Evolutionary conservation across 2,113 vertebrate genomes (phyloP).

Genomic region (Athene cunicularia): DNA sequence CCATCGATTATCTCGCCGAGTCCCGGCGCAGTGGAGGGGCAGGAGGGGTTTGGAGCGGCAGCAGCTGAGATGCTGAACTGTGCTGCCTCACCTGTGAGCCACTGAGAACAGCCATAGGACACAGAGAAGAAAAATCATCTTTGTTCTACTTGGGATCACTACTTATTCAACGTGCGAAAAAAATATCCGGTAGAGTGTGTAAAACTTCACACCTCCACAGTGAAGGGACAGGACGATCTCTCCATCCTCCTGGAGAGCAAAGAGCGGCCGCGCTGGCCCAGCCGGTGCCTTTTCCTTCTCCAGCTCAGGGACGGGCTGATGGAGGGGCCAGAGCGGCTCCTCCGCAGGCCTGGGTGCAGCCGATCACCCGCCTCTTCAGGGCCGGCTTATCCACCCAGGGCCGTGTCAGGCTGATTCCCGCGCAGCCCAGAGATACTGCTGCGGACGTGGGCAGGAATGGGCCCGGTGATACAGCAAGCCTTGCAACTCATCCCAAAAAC

Average conservation of each 20-base stretch:
- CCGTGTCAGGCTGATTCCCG: not conserved
- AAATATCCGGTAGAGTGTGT: not conserved
- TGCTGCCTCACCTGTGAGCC: not conserved
- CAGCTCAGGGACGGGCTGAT: rapidly evolving
- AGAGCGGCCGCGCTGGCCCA: not conserved
- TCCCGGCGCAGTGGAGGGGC: not conserved
- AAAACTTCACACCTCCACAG: not conserved
- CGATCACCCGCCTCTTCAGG: not conserved
- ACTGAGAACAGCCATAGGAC: not conserved
- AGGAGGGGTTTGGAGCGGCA: not conserved
- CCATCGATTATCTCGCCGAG: not conserved
- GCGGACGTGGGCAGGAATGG: not conserved
- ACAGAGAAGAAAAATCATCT: not conserved
- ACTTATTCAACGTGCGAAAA: slow-evolving; percentile 8
- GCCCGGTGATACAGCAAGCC: not conserved
- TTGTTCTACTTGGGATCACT: not conserved
- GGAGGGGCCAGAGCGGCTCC: not conserved
- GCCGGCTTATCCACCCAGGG: not conserved
- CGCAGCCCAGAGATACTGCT: not conserved
- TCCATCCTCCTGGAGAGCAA: not conserved
- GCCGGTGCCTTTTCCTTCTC: not conserved
- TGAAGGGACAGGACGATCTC: not conserved
- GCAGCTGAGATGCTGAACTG: not conserved
- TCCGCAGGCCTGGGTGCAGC: not conserved
- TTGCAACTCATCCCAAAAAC: not conserved